Conservation (phyloP, 2,113 vertebrate species). For the Siphamia tubifer region DNA sequence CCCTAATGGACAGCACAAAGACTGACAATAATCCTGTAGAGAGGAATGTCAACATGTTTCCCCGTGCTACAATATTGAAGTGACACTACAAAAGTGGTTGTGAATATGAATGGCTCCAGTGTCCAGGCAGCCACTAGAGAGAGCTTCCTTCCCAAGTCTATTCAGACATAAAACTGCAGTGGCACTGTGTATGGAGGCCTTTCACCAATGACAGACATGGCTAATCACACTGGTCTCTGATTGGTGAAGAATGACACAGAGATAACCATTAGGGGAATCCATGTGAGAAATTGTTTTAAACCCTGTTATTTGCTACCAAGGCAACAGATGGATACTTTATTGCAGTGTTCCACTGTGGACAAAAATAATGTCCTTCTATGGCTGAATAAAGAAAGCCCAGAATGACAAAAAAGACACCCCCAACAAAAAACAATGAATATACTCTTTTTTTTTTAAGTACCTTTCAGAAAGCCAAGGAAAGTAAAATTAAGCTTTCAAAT, state of each 20-base stretch:
- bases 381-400: background rate
- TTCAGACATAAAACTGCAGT: conserved; percentile 35
- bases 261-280: conserved; percentile 70
- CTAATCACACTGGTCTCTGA: conserved; percentile 69
- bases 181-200: conserved; percentile 16
- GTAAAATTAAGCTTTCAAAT: background rate
- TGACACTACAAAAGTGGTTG: conserved; percentile 53
- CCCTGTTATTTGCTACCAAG: conserved; percentile 80
- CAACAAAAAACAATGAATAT: conserved; percentile 9
- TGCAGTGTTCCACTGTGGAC: conserved; percentile 31
- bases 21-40: conserved; percentile 44
- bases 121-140: conserved; percentile 19
- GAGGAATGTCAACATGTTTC: conserved; percentile 55
- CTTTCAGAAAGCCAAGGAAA: background rate
- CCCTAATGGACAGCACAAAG: conserved; percentile 47
- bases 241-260: conserved; percentile 70
- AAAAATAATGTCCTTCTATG: conserved; percentile 31
- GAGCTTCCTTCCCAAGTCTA: conserved; percentile 28
- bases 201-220: conserved; percentile 65
- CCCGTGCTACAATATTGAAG: conserved; percentile 20
- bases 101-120: conserved; percentile 29
- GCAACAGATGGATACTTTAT: conserved; percentile 73
- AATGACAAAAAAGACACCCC: background rate
- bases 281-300: conserved; percentile 68
- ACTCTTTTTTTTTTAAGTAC: background rate